phyloP scores from a whole-genome alignment of 2,888 invertebrate species.

The Dascillus cervinus region DNA sequence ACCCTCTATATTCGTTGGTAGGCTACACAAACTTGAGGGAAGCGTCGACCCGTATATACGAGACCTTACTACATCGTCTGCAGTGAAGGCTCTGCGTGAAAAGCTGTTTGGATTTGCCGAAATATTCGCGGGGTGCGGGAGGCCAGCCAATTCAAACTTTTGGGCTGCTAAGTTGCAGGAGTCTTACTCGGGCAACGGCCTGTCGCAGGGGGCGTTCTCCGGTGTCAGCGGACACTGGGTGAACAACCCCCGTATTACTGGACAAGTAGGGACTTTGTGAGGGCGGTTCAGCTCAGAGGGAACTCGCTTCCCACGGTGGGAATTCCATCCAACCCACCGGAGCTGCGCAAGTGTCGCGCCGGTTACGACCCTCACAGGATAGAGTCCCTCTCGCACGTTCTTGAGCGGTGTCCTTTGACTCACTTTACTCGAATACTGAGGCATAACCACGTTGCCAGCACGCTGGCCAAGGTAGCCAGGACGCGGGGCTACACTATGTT shows the following conservation, averaged over 20 bases:
- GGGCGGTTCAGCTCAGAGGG: slow-evolving; percentile 16
- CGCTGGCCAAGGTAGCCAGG: too few relatives aligned
- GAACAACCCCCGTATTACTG: slow-evolving; percentile 16
- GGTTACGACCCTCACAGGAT: slow-evolving; percentile 15
- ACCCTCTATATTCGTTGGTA: slow-evolving; percentile 14
- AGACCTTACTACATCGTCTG: too few relatives aligned
- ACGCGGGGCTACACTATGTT: too few relatives aligned
- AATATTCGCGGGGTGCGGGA: too few relatives aligned
- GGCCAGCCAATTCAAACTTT: too few relatives aligned
- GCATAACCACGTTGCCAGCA: slow-evolving; percentile 10
- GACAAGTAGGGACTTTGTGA: slow-evolving; percentile 19
- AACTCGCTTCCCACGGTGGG: slow-evolving; percentile 16
- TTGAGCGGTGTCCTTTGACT: slow-evolving; percentile 17
- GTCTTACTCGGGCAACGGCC: slow-evolving; percentile 8
- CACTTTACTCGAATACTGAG: slow-evolving; percentile 13
- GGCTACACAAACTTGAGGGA: too few relatives aligned
- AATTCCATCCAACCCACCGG: slow-evolving; percentile 17
- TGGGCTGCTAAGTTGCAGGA: too few relatives aligned
- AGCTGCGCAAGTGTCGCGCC: slow-evolving; percentile 13
- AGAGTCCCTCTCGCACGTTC: slow-evolving; percentile 17
- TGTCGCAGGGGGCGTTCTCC: slow-evolving; percentile 2
- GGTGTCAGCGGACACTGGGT: slow-evolving; percentile 6
- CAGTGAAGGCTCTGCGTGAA: too few relatives aligned
- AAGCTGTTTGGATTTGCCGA: too few relatives aligned
- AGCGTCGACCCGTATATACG: too few relatives aligned